Base-by-base conservation (phyloP, 2,888 invertebrate genomes). In the Eurois occulta region DNA sequence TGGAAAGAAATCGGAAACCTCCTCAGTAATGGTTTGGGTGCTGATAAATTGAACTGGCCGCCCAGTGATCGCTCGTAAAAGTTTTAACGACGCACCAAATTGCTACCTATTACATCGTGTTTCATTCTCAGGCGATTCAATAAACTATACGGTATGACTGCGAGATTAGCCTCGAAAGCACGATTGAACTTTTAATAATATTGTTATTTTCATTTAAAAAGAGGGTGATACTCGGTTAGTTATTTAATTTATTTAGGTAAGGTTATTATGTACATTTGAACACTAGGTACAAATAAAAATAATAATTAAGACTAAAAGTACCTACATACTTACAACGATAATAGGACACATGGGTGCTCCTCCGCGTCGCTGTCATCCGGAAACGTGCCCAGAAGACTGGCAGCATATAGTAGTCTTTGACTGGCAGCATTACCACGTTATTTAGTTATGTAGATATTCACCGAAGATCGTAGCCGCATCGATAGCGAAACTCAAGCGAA, bases 31-130 rank as follows among this genome's bases (percentile, higher is more conserved):
- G 92, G 91, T 84, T 87, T 82, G 60, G 80, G 85, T 88, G 86
- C 90, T 91, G 91, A 93, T 92, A 92, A 92, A 93, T 92, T 88
- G 91, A 88, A 89, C 76, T 64, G 88, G 91, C 89, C 84, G 89
- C 89, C 88, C 90, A 88, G 81, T 87, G 91, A 91, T 91, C 89
- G 90, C 90, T 91, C 90, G 91, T 93, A 90, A 93, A 94, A 93
- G 90, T 94, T 93, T 93, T 93, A 94, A 93, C 91, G 92, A 93
- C 89, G 87, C 75, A 83, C 87, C 77, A 92, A 93, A 94, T 92
- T 92, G 92, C 91, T 91, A 89, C 84, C 90, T 90, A 91, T 91
- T 91, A 91, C 89, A 87, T 81, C 77, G 87, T 86, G 86, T 87
- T 90, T 89, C 85, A 90, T 90, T 91, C 84, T 83, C 82, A 72